phyloP scores from a whole-genome alignment of 2,113 vertebrate genomes.

The Procapra przewalskii region DNA sequence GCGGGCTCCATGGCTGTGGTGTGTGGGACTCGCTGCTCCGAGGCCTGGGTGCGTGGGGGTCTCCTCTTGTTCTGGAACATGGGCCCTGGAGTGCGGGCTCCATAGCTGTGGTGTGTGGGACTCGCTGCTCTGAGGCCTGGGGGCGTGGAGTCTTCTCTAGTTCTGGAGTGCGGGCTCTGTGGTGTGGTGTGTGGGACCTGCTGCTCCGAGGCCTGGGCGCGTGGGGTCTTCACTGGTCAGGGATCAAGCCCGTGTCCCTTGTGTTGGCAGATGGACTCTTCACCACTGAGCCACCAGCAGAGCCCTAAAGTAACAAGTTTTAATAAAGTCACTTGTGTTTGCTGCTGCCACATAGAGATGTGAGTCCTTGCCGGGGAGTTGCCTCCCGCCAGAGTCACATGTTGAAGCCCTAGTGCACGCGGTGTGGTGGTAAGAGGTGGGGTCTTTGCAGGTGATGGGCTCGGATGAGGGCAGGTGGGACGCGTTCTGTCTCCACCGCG shows the following conservation, averaged over 20 bases:
- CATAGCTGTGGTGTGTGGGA: too few species aligned
- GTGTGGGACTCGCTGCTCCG: accelerated
- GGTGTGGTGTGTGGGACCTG: too few species aligned
- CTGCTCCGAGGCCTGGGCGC: too few species aligned
- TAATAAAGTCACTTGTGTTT: accelerated
- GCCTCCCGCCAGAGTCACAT: accelerated
- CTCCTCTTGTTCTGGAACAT: not conserved
- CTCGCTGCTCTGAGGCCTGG: too few species aligned
- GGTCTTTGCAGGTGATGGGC: not conserved
- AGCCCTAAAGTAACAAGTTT: not conserved
- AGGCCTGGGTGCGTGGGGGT: too few species aligned
- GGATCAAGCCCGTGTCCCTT: not conserved
- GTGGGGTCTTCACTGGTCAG: not conserved
- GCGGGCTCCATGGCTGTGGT: not conserved
- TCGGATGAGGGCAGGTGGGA: not conserved
- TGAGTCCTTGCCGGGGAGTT: not conserved
- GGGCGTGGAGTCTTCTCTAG: not conserved
- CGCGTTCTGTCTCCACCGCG: accelerated
- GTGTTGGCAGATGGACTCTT: not conserved
- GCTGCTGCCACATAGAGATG: not conserved
- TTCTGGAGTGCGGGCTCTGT: accelerated
- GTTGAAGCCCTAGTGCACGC: not conserved
- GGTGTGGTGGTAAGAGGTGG: too few species aligned
- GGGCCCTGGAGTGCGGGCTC: not conserved
- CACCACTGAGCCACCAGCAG: not conserved